phyloP scores from a whole-genome alignment of 2,888 invertebrate species.

The Linnaemya vulpina region DNA sequence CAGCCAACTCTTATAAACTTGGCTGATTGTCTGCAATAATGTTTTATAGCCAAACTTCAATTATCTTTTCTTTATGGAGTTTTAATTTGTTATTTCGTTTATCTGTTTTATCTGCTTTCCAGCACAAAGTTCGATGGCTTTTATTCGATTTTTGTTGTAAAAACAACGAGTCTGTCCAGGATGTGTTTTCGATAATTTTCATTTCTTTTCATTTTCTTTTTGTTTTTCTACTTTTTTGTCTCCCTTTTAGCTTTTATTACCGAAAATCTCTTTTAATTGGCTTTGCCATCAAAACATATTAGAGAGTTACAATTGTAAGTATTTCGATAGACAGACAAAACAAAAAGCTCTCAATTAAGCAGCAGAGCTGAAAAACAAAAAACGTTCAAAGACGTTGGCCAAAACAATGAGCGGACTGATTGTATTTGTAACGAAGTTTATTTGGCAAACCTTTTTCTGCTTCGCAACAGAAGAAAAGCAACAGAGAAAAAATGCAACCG shows the following conservation, averaged over 20 bases:
- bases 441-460: conserved; percentile 52
- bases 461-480: background rate
- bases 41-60: conserved; percentile 41
- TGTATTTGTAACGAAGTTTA: conserved; percentile 67
- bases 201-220: background rate
- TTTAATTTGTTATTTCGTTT: conserved; percentile 55
- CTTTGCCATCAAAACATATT: conserved; percentile 71
- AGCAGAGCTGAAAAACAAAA: conserved; percentile 18
- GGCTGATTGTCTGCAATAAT: conserved; percentile 43
- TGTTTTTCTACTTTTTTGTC: background rate
- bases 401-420: conserved; percentile 34
- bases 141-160: background rate
- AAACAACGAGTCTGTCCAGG: conserved; percentile 42
- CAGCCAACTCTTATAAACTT: conserved; percentile 38
- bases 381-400: conserved; percentile 1
- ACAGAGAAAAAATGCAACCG: conserved; percentile 17
- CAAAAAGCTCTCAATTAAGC: conserved; percentile 15
- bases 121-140: background rate
- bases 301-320: conserved; percentile 65
- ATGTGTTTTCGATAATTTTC: conserved; percentile 57
- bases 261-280: conserved; percentile 69
- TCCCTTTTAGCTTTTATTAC: conserved; percentile 29
- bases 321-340: conserved; percentile 27
- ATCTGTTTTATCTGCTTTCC: conserved; percentile 1
- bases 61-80: conserved; percentile 36